These are phyloP conservation scores for Archivesica marissinica DNA, from an alignment of 1,140 invertebrate species.

Conservation along the genomic window DNA sequence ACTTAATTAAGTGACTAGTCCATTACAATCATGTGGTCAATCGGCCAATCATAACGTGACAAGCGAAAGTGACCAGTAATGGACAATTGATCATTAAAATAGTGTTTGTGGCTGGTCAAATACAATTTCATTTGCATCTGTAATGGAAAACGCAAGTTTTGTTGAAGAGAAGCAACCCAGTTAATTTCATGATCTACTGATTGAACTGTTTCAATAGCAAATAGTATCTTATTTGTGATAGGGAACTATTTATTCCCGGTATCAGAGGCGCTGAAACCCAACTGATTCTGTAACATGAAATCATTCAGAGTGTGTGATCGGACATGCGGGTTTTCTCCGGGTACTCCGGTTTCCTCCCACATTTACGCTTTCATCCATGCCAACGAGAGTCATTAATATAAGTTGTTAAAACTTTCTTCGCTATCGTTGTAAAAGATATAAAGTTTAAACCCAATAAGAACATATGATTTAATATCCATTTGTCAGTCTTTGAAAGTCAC, in stretches of 20 bases:
- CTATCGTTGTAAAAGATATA: no score
- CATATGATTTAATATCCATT: no score
- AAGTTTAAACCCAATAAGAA: no score
- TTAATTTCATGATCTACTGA: no score
- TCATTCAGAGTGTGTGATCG: no score
- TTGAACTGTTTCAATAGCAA: no score
- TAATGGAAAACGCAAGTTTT: constrained; percentile 15
- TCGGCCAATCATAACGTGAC: constrained; percentile 17
- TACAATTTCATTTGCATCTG: constrained; percentile 23
- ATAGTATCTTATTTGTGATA: background rate
- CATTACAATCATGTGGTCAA: constrained; percentile 56
- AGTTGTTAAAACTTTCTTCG: no score
- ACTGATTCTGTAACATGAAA: background rate
- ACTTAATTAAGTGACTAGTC: constrained; percentile 63
- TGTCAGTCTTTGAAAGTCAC: no score
- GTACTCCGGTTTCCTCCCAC: no score
- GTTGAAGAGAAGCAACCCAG: background rate
- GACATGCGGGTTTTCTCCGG: no score
- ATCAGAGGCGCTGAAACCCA: background rate
- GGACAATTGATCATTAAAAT: constrained; percentile 17
- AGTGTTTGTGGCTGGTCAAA: background rate
- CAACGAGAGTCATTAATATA: no score
- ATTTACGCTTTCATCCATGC: no score
- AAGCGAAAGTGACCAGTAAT: constrained; percentile 54
- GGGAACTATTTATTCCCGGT: background rate